Evolutionary conservation across 2,797 vertebrate species (phyloP), one percentile per base, ranked within the genome.

Genomic region (Psittacula echo): DNA sequence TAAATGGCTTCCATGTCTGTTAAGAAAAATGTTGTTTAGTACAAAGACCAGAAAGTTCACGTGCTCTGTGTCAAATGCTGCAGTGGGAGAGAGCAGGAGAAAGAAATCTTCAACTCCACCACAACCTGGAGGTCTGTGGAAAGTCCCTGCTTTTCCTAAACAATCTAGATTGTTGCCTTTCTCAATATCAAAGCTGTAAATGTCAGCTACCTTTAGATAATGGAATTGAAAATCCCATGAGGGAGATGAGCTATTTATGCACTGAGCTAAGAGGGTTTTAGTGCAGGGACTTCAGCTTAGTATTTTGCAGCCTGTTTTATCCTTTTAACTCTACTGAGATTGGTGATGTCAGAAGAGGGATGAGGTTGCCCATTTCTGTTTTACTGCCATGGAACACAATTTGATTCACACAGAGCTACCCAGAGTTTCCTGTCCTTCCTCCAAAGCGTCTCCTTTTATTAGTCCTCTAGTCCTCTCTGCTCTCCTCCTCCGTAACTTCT

Each of bases 301-400:
- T 95, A n/a, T 90, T 90, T 91, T 90, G 80, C 42, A 76, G 39
- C 7, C 15, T 32, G 26, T 68, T 94, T 90, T 77, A 50, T 79
- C 27, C 44, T 85, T 85, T 71, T 62, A 90, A 54, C 37, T 86
- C n/a, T 68, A 44, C 66, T 30, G 73, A 81, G 61, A 44, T 96
- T 53, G 29, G 34, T 48, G 1, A 75, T 68, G 30, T 86, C 71
- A 67, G 50, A 76, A 72, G 41, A 84, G 42, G 73, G 47, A 48
- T 76, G 76, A 73, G 23, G 51, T 74, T 79, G 27, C 47, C 30
- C 9, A 41, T 95, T 93, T 94, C 81, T 90, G 84, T 93, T 96
- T 97, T 96, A 94, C 74, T 95, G 81, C 78, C 10, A 26, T 70
- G 53, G 84, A 94, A 97, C 93, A 93, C 61, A 93, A 77, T 70